These are phyloP conservation scores for Bilobella aurantiaca DNA, from an alignment of 1,140 invertebrate species.

Conservation along the genomic window DNA sequence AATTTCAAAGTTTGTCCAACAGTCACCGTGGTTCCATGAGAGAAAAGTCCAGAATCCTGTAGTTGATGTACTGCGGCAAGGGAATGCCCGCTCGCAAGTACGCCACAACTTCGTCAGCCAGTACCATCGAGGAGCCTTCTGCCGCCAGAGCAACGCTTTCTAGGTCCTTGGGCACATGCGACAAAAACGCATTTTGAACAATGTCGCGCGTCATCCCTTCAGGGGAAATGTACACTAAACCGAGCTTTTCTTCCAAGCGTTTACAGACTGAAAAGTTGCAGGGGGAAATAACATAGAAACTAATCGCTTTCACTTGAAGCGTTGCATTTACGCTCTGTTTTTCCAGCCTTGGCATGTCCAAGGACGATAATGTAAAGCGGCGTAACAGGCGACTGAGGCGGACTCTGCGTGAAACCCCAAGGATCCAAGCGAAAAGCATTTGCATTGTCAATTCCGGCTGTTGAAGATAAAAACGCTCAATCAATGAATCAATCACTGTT, in stretches of 20 bases:
- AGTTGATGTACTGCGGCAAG: conserved; percentile 23
- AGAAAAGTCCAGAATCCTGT: conserved; percentile 18
- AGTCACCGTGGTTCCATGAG: conserved; percentile 24
- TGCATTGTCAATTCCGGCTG: conserved; percentile 24
- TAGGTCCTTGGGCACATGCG: neutral
- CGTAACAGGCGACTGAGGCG: neutral
- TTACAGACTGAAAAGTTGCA: conserved; percentile 10
- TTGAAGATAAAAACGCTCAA: neutral
- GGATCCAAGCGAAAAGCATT: conserved; percentile 14
- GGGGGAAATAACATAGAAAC: neutral
- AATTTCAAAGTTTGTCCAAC: neutral
- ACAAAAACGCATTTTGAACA: conserved; percentile 12
- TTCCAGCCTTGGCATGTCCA: conserved; percentile 25
- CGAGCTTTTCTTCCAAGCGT: conserved; percentile 18
- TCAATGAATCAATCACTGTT: too few relatives aligned
- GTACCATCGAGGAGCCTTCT: neutral
- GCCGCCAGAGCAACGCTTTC: neutral
- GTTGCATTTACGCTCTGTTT: conserved; percentile 20
- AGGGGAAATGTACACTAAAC: conserved; percentile 18
- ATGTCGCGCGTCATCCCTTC: conserved; percentile 11
- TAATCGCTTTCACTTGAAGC: neutral
- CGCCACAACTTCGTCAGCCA: conserved; percentile 17
- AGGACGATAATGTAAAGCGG: conserved; percentile 12
- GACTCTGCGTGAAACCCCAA: neutral
- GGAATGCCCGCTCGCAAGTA: conserved; percentile 21